Conservation (phyloP, 64 coral and sea anemone genomes). For the Actinia tenebrosa region DNA sequence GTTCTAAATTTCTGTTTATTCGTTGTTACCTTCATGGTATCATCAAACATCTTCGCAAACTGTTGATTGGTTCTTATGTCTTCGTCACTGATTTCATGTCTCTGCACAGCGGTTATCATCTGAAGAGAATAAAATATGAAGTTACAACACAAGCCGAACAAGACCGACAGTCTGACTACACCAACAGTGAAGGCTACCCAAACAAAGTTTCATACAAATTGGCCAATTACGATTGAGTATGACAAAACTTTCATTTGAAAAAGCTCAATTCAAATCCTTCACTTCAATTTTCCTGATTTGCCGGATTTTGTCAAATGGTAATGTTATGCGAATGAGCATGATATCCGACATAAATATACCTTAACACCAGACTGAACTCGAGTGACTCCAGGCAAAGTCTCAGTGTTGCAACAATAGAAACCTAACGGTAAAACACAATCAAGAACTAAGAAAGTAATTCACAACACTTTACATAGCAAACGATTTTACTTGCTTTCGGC, state of each 20-base stretch:
- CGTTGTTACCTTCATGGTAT: conserved; percentile 59
- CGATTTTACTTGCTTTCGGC: too few relatives aligned
- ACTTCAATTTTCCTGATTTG: too few relatives aligned
- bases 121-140: background rate
- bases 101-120: conserved; percentile 94
- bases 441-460: too few relatives aligned
- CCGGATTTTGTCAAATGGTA: too few relatives aligned
- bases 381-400: conserved; percentile 64
- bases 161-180: background rate
- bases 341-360: conserved; percentile 22
- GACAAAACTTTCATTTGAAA: too few relatives aligned
- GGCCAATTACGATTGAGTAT: too few relatives aligned
- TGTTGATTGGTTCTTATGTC: conserved; percentile 82
- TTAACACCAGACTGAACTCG: conserved; percentile 70
- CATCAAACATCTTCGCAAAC: conserved; percentile 91
- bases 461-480: too few relatives aligned
- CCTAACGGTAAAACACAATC: conserved; percentile 25
- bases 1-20: too few relatives aligned
- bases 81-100: conserved; percentile 71
- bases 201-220: background rate
- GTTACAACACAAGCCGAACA: background rate
- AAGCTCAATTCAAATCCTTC: too few relatives aligned
- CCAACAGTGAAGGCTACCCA: too few relatives aligned
- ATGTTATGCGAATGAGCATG: too few relatives aligned
- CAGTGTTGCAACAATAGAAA: conserved; percentile 89